Conservation (phyloP, 2,888 invertebrate species). For the Xestia ashworthii region DNA sequence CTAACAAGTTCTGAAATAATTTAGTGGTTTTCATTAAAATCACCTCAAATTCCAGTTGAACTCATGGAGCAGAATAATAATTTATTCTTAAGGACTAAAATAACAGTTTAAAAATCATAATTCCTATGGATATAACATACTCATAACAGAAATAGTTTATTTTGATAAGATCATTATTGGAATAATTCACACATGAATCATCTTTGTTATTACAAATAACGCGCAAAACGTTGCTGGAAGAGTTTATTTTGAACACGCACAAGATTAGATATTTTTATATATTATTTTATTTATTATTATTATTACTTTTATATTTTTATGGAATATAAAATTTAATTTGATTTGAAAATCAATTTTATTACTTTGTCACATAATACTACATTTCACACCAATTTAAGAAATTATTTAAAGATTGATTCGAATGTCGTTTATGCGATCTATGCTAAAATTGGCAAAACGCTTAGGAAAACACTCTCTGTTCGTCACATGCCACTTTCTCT, state of each 20-base stretch:
- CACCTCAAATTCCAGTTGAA: background rate
- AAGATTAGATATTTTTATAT: background rate
- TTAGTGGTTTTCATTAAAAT: background rate
- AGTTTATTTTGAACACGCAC: conserved; percentile 29
- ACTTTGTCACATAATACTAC: background rate
- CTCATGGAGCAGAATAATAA: background rate
- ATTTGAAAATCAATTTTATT: background rate
- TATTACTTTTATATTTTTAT: background rate
- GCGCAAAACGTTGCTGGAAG: background rate
- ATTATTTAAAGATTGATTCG: background rate
- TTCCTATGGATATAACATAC: conserved; percentile 5
- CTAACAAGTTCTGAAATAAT: no score
- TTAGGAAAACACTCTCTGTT: conserved; percentile 1
- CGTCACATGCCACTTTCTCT: background rate
- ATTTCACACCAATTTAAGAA: conserved; percentile 28
- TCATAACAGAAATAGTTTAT: conserved; percentile 21
- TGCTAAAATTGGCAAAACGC: conserved; percentile 32
- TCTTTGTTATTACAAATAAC: conserved; percentile 21
- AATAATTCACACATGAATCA: conserved; percentile 47
- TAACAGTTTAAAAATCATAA: background rate
- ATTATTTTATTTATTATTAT: no score
- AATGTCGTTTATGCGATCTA: background rate
- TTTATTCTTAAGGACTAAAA: background rate
- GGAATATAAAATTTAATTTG: background rate
- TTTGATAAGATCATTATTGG: conserved; percentile 38